Evolutionary conservation across 1,140 invertebrate species (phyloP), one percentile per base, ranked within the genome.

Genomic region (Ceratosolen solmsi): DNA sequence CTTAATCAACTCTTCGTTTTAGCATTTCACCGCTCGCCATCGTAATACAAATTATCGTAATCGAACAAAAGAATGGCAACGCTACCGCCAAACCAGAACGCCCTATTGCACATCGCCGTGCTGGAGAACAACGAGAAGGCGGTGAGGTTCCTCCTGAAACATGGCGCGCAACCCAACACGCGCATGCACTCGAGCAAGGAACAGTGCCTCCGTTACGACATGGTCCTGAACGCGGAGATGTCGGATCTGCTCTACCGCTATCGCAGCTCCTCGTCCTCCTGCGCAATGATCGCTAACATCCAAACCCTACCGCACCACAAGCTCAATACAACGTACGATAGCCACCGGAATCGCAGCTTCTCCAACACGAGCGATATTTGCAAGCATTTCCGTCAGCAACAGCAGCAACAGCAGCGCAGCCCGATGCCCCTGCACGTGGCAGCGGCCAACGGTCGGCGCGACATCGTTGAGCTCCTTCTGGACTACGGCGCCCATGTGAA

Each of bases 401-500:
- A 20, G 0, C 11, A 17, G 0, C n/a, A 63, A 3, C 51, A 46
- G 15, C 27, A 49, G 30, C 30, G 56, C 0, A 73, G 30, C 13
- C 68, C 73, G 17, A 68, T 70, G 13, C 60, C 96, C 0, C 89
- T 97, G 0, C 95, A 96, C 87, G 93, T 96, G 38, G 95, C 96
- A 2, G 92, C 95, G 1, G 93, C 96, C 85, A 94, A 95, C 85
- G 96, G 96, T 2, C 94, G 96, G 86, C 92, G 93, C 1, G 92
- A 94, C 60, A 94, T 96, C 89, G 93, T 94, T 4, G 93, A 93
- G 49, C 89, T 96, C 30, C 92, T 97, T 13, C 89, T 96, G 51
- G 94, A 95, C 75, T 93, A 94, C 84, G 93, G 94, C 27, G 95
- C 95, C 15, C 91, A 94, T 83, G 92, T 95, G 2, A 94, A 83